Evolutionary conservation across 92 coral and sea anemone genomes (phyloP).

Genomic region (Palythoa caribaeorum): DNA sequence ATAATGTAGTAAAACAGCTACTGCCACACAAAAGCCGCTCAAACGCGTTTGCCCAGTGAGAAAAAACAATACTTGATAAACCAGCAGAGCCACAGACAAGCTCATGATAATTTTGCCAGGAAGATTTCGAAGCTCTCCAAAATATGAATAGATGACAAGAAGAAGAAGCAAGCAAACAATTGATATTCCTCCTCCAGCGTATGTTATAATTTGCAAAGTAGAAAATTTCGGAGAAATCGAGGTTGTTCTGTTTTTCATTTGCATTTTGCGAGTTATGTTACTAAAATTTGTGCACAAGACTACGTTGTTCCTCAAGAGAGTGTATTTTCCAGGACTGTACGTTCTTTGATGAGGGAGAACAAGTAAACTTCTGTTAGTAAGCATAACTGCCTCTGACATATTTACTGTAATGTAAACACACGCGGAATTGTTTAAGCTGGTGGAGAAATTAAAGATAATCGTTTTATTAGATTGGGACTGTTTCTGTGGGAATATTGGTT

Average conservation of each 20-base stretch:
- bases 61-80: constrained; percentile 43
- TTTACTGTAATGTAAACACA: not conserved
- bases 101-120: constrained; percentile 58
- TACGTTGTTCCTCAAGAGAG: not conserved
- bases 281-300: constrained; percentile 52
- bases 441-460: not conserved
- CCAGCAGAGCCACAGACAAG: constrained; percentile 42
- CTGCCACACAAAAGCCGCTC: constrained; percentile 15
- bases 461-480: not conserved
- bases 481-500: not conserved
- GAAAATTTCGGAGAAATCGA: constrained; percentile 25
- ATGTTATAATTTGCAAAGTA: constrained; percentile 20
- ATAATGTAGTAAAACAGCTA: constrained; percentile 50
- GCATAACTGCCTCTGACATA: not conserved
- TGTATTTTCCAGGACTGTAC: constrained; percentile 25
- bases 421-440: not conserved
- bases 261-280: not conserved
- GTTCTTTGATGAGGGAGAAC: constrained; percentile 23
- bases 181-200: constrained; percentile 44
- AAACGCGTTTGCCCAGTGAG: constrained; percentile 10
- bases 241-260: not conserved
- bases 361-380: constrained; percentile 39
- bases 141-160: constrained; percentile 13
- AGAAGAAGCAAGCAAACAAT: constrained; percentile 20
- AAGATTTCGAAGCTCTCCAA: constrained; percentile 41